These are phyloP conservation scores for Danio tinwini DNA, from an alignment of 2,797 vertebrate genomes.

Conservation along the genomic window DNA sequence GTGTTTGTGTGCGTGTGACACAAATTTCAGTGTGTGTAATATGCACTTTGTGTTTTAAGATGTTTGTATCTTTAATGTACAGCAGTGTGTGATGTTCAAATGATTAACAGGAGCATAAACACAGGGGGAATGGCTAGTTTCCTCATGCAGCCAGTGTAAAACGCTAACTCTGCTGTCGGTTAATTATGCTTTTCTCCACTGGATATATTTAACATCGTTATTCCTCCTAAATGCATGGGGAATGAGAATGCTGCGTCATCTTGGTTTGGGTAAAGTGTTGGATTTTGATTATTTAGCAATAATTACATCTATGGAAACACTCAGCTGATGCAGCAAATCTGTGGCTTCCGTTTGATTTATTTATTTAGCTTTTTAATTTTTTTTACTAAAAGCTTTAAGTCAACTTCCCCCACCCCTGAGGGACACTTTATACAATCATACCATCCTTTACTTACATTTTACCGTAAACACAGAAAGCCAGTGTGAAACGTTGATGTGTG, in stretches of 20 bases:
- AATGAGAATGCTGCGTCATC: not conserved
- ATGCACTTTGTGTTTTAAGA: too few species aligned
- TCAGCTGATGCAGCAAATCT: conserved; percentile 75
- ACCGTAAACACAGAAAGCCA: not conserved
- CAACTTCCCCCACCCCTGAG: conserved; percentile 71
- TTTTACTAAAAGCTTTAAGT: conserved; percentile 80
- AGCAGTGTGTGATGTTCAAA: too few species aligned
- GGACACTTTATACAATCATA: conserved; percentile 56
- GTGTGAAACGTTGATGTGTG: not conserved
- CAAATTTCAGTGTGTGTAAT: too few species aligned
- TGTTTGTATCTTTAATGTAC: too few species aligned
- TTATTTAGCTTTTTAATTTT: not conserved
- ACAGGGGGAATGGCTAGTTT: too few species aligned
- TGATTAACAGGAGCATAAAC: too few species aligned
- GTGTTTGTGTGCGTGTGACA: too few species aligned
- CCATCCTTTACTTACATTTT: not conserved
- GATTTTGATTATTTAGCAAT: conserved; percentile 62
- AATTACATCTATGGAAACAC: conserved; percentile 55
- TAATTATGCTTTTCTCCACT: not conserved
- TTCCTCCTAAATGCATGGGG: not conserved
- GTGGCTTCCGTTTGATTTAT: conserved; percentile 66
- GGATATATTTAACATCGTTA: not conserved
- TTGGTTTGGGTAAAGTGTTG: conserved; percentile 15
- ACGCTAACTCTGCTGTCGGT: too few species aligned
- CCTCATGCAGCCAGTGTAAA: too few species aligned